Base-by-base conservation (phyloP, 2,113 vertebrate species). In the Corynorhinus townsendii region DNA sequence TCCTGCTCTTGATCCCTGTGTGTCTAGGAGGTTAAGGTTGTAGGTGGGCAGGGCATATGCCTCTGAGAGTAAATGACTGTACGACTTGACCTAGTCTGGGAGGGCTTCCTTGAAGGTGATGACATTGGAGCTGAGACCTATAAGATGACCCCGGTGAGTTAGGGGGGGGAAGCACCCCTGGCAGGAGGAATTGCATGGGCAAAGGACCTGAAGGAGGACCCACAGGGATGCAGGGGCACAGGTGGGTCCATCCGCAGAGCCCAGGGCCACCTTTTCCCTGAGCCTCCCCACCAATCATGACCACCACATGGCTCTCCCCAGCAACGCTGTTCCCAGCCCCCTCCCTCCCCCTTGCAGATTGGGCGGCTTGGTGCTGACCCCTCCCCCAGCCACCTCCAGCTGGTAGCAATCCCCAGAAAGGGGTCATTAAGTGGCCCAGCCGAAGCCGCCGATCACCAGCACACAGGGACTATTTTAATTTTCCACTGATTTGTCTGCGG, bases 401-500 rank as follows among this genome's bases (percentile, higher is more conserved):
- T 98, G 97, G 95, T 75, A 97, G 73, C 97, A 96, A 97, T 98
- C 96, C 73, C 81, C 84, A 69, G 84, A 86, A 83, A 93, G 75
- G 9, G 92, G 56, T 94, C 93, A 95, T 96, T 95, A 96, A 91
- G 81, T 20, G 89, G 79, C 83, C 94, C 90, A 47, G 89, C 92
- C 91, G 91, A 96, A 75, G 89, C 81, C n/a, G 33, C 90, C 28
- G 28, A 75, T 84, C 52, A 56, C 82, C 75, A 30, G 93, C 33
- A 2, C 52, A 73, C 91, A 97, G 93, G 59, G 91, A 15, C 80
- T 95, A 71, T 76, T 98, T 96, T 97, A 97, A 96, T 98, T 98
- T 97, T 97, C 97, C 97, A 93, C 93, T 73, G 95, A 97, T 97
- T 96, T 96, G 95, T 96, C 95, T 97, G 96, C 30, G 93, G 95